Conservation (phyloP, 2,888 invertebrate species). For the Argyresthia albistria region DNA sequence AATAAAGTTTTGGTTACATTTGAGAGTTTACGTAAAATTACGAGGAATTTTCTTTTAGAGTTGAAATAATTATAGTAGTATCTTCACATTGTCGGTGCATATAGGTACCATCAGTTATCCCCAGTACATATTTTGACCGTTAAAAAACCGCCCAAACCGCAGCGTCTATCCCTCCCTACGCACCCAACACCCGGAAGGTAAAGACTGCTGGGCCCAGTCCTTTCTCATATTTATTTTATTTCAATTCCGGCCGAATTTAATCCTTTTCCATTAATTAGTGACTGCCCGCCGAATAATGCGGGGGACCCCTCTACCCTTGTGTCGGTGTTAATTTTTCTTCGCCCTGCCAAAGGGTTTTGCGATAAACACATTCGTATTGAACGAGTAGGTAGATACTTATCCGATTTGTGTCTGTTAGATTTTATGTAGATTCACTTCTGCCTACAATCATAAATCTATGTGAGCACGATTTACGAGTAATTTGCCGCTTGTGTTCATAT, state of each 20-base stretch:
- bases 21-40: too few relatives aligned
- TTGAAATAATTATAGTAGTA: too few relatives aligned
- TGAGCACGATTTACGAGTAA: not conserved
- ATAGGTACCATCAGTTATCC: too few relatives aligned
- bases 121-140: too few relatives aligned
- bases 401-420: not conserved
- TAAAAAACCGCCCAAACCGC: too few relatives aligned
- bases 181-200: not conserved
- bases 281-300: constrained; percentile 55
- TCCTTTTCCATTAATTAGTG: constrained; percentile 73
- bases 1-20: too few relatives aligned
- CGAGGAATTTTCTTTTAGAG: too few relatives aligned
- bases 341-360: constrained; percentile 7
- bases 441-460: not conserved
- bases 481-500: too few relatives aligned
- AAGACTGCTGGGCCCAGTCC: constrained; percentile 14
- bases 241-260: constrained; percentile 69
- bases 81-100: too few relatives aligned
- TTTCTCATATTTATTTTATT: constrained; percentile 72
- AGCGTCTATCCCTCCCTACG: too few relatives aligned
- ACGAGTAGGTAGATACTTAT: not conserved
- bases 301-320: constrained; percentile 15
- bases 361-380: constrained; percentile 4
- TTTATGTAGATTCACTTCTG: not conserved
- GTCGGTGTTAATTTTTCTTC: constrained; percentile 64